Conservation (phyloP, 2,797 vertebrate species). For the Gymnopithys bicolor region DNA sequence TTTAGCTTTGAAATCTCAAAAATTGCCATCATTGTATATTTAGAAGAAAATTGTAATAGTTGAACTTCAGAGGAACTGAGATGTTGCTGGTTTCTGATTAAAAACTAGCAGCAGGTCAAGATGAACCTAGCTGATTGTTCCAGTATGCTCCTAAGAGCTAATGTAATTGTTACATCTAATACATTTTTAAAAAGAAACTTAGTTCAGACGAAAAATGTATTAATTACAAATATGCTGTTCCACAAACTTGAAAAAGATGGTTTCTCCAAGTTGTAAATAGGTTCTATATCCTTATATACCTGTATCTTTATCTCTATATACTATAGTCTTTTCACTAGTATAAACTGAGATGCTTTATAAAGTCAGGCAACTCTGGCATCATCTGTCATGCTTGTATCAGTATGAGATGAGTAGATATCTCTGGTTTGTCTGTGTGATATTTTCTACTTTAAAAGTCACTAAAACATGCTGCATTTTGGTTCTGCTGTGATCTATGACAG, state of each 20-base stretch:
- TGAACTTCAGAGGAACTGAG: neutral
- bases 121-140: neutral
- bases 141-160: neutral
- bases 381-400: neutral
- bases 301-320: neutral
- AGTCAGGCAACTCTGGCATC: neutral
- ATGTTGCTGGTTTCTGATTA: neutral
- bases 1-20: neutral
- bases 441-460: neutral
- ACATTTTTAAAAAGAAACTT: neutral
- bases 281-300: neutral
- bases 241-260: neutral
- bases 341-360: neutral
- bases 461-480: neutral
- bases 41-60: neutral
- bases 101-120: neutral
- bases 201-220: neutral
- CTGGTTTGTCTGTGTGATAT: neutral
- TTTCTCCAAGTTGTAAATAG: neutral
- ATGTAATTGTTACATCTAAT: neutral
- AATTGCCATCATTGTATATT: neutral
- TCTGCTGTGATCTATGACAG: neutral
- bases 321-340: neutral
- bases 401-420: neutral
- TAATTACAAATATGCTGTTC: neutral